A percentile compares a stretch with the other conserved stretches of the same genome.
Conservation (phyloP, 2,113 vertebrate species). For the Protobothrops mucrosquamatus region DNA sequence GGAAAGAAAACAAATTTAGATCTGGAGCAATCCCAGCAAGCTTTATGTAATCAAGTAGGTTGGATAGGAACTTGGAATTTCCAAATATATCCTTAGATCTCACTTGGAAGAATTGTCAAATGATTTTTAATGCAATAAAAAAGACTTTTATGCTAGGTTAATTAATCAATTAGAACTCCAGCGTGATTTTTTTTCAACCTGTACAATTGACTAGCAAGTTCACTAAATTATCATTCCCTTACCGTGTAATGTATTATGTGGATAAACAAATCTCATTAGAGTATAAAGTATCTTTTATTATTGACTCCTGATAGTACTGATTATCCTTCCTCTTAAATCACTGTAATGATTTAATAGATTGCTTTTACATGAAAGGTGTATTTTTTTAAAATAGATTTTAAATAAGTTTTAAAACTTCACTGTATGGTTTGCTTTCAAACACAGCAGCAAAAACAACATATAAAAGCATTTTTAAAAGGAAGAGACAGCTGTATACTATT, state of each 20-base stretch:
- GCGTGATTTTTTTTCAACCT: neutral
- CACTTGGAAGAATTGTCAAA: neutral
- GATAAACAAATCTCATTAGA: neutral
- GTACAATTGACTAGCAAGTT: neutral
- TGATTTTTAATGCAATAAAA: neutral
- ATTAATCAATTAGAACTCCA: neutral
- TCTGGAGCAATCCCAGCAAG: neutral
- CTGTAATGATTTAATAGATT: neutral
- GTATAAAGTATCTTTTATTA: neutral
- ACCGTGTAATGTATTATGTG: neutral
- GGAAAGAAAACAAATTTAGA: neutral
- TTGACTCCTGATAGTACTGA: neutral
- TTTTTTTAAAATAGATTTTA: neutral
- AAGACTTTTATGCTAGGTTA: neutral
- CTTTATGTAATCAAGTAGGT: neutral
- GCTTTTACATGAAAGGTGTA: neutral
- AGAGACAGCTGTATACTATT: conserved; percentile 14
- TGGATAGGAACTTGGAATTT: neutral
- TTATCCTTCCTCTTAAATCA: neutral
- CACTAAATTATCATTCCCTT: neutral
- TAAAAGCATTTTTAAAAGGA: conserved; percentile 1
- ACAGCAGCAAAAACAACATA: neutral
- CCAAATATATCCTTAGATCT: neutral
- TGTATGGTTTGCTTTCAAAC: neutral
- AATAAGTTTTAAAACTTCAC: neutral